Conservation (phyloP, 2,113 vertebrate genomes). For the Gymnorhina tibicen region DNA sequence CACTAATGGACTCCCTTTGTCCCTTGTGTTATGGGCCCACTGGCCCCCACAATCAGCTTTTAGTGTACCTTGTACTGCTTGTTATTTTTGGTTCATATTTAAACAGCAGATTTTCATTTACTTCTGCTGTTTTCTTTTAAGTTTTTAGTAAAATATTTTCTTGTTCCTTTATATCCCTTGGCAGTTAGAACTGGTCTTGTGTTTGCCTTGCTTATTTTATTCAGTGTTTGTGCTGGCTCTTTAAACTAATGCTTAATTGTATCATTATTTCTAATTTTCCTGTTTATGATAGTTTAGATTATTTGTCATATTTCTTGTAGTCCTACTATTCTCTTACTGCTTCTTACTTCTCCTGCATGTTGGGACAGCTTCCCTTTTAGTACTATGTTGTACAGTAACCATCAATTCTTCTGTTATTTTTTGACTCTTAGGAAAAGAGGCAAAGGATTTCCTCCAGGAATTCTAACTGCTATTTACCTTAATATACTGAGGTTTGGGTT, state of each 20-base stretch:
- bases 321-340: background rate
- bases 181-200: background rate
- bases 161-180: background rate
- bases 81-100: background rate
- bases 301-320: background rate
- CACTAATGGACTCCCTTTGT: too few relatives aligned
- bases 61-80: background rate
- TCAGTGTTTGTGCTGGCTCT: background rate
- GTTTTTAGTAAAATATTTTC: background rate
- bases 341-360: background rate
- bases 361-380: background rate
- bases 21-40: too few relatives aligned
- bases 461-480: background rate
- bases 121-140: background rate
- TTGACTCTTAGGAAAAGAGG: background rate
- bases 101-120: background rate
- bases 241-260: background rate
- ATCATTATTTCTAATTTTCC: background rate
- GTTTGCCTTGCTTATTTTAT: background rate
- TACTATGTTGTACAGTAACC: background rate
- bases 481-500: background rate
- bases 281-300: background rate
- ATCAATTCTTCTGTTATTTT: background rate
- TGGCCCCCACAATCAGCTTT: too few relatives aligned
- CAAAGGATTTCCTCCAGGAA: background rate